Base-by-base conservation (phyloP, 2,888 invertebrate genomes). In the Orthosia gothica region DNA sequence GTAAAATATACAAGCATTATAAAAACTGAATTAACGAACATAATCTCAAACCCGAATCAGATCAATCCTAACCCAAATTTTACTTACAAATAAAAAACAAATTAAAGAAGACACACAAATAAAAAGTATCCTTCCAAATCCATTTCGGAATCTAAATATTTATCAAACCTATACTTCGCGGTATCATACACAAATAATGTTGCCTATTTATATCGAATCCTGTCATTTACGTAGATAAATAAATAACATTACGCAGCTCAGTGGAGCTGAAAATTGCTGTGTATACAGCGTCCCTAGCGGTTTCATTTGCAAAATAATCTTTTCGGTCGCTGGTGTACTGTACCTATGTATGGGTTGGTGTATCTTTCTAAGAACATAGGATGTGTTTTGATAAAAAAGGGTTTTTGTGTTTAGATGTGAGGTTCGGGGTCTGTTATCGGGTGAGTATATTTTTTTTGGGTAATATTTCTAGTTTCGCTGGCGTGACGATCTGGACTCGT, bases 211-310 rank as follows among this genome's bases (percentile, higher is more conserved):
- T 92, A 92, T 91, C 89, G 90, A 87, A 89, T 91, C 88, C 90
- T 92, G 94, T 94, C 94, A 93, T 94, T 93, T 93, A 91, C 91
- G 92, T 91, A 92, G 91, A 93, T 94, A 95, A 95, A 95, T 93
- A 93, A 93, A 95, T 93, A 93, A 92, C 92, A 95, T 95, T 92
- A 94, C 89, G 75, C 93, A 89, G 92, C 58, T 85, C 95, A 92
- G 55, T 89, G 94, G 83, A 91, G 92, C 92, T 86, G 94, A 93
- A 95, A 95, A 95, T 95, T 95, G 93, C 89, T 89, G 79, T 84
- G 88, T 90, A 88, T 86, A 88, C 82, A 87, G 20, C 81, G 67
- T 79, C 70, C 71, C 63, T 55, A 58, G 77, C 66, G 80, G 87
- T 84, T 87, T 87, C 87, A 87, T 84, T 87, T 85, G 87, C 87